Conservation (phyloP, 1,140 invertebrate genomes). For the Saccostrea cuccullata region DNA sequence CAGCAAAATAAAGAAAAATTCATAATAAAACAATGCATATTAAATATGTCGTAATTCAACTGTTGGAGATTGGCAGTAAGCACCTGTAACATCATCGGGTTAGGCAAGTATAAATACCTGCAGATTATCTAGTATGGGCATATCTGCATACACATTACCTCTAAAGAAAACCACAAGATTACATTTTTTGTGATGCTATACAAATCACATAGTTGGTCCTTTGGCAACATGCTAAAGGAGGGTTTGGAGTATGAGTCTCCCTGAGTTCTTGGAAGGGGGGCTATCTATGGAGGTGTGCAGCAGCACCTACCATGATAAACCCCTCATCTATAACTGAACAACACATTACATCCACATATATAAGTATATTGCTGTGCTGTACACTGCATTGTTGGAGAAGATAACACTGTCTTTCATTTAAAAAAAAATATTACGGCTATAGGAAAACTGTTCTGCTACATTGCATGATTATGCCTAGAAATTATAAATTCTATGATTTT, state of each 20-base stretch:
- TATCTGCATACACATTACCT: neutral
- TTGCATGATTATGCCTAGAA: neutral
- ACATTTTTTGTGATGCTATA: neutral
- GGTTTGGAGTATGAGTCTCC: constrained; percentile 21
- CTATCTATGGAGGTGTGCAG: neutral
- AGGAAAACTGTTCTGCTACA: neutral
- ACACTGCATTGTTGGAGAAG: neutral
- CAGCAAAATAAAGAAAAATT: neutral
- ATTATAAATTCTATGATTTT: neutral
- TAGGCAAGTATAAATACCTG: constrained; percentile 19
- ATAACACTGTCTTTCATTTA: constrained; percentile 20
- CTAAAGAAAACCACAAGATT: constrained; percentile 1
- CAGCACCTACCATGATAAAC: neutral
- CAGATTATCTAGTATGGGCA: constrained; percentile 7
- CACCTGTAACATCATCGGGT: constrained; percentile 34
- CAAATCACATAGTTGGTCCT: constrained; percentile 30
- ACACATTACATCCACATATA: neutral
- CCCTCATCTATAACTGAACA: neutral
- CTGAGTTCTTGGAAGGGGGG: constrained; percentile 5
- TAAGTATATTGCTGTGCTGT: neutral
- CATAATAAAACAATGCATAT: constrained; percentile 4
- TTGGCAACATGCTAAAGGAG: constrained; percentile 36
- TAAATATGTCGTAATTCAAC: constrained; percentile 1
- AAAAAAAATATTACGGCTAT: neutral
- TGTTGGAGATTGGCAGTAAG: constrained; percentile 17